Conservation (phyloP, 2,797 vertebrate genomes). For the Onychomys torridus region DNA sequence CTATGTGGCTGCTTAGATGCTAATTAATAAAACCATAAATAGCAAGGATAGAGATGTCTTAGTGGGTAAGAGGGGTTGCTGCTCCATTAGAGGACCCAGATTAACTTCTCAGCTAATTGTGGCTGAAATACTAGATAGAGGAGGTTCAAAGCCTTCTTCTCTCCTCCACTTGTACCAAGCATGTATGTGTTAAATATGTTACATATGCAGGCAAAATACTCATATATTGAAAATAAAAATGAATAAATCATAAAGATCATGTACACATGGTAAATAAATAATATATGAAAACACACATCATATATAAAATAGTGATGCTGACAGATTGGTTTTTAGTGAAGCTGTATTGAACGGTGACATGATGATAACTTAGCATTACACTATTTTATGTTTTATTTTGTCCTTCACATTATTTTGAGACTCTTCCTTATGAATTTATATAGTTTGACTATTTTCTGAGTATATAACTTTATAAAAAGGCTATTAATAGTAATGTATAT, state of each 20-base stretch:
- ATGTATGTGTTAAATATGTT: too few species aligned
- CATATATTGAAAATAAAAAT: background rate
- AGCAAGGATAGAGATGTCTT: background rate
- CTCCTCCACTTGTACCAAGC: background rate
- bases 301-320: background rate
- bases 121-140: background rate
- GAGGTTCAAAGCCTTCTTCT: background rate
- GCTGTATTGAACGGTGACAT: background rate
- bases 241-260: background rate
- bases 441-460: background rate
- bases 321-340: background rate
- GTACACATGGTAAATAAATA: background rate
- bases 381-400: background rate
- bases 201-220: background rate
- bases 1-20: background rate
- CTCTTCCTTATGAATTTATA: conserved; percentile 5
- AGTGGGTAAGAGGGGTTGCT: background rate
- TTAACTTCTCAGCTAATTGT: background rate
- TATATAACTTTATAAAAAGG: background rate
- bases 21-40: background rate
- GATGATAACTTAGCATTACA: background rate
- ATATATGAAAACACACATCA: background rate
- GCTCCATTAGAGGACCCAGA: background rate
- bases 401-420: background rate
- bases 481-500: background rate